Evolutionary conservation across 2,797 vertebrate species (phyloP), one percentile per base, ranked within the genome.

Genomic region (Triplophysa bombifrons): DNA sequence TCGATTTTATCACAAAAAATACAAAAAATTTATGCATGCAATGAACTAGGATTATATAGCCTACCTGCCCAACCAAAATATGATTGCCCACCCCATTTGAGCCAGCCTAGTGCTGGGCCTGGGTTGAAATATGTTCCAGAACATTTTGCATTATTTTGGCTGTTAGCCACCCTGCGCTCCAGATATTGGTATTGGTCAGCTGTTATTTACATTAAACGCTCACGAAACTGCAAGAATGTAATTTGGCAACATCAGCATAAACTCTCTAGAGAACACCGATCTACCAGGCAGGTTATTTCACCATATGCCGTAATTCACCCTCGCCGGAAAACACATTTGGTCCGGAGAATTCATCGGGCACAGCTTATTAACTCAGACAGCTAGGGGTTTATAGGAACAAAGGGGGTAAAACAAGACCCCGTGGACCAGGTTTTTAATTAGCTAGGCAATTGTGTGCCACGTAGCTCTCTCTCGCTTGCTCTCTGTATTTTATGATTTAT

Each of bases 321-420:
- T 77, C 44, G n/a, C 41, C 11, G 44, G 6, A 20, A 55, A 73
- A 67, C 10, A 30, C 70, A 11, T 27, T 14, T 51, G 46, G 64
- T 34, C 48, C 12, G 38, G 34, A 69, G 72, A 82, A 73, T 69
- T 76, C 22, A 78, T 51, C 64, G 7, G 64, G 13, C 67, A 56
- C 4, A 34, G 64, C 70, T 78, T 82, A 74, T 82, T 69, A 82
- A 74, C 70, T 67, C 55, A 5, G 19, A 19, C 44, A 30, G 19
- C 17, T 30, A 34, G 69, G 51, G 38, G 20, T 73, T 78, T 67
- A 58, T 56, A 48, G 19, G 75, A 78, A 65, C 30, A 72, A 78
- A 68, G 50, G 22, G 14, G 8, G 61, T 67, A 30, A 64, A 70
- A 66, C 46, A 66, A 73, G 74, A 46, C 68, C 48, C 50, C 50